Evolutionary conservation across 1,140 invertebrate species (phyloP).

Genomic region (Drosophila virilis): DNA sequence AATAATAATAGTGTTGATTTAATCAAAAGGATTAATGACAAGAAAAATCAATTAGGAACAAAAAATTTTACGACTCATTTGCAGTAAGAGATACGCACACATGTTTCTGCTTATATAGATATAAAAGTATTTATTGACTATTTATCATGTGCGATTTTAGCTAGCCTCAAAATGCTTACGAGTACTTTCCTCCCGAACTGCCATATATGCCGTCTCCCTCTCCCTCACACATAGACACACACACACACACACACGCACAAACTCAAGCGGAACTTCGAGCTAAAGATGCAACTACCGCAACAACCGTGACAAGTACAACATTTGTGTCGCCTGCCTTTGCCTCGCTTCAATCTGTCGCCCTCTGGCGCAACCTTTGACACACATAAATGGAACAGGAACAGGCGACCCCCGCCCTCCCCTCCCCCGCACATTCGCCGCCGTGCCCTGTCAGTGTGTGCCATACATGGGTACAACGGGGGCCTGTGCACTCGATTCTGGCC

Average conservation of each 20-base stretch:
- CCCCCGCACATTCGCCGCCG: constrained; percentile 5
- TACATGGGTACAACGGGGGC: constrained; percentile 1
- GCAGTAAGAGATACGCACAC: constrained; percentile 9
- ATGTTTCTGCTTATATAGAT: not conserved
- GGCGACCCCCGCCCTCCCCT: too few relatives aligned
- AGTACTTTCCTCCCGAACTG: not conserved
- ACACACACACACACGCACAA: constrained; percentile 5
- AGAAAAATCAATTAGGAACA: constrained; percentile 41
- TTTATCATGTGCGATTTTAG: constrained; percentile 23
- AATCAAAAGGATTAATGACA: constrained; percentile 61
- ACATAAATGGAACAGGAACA: constrained; percentile 75
- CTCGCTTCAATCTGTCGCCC: constrained; percentile 75
- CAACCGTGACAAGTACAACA: constrained; percentile 81
- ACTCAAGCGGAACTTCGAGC: constrained; percentile 32
- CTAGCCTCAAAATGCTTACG: constrained; percentile 13
- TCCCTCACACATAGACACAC: not conserved
- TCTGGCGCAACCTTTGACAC: constrained; percentile 77
- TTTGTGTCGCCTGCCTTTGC: constrained; percentile 69
- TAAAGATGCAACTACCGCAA: constrained; percentile 80
- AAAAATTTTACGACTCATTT: constrained; percentile 53
- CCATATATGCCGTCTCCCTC: not conserved
- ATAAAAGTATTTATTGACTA: constrained; percentile 23
- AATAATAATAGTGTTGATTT: constrained; percentile 22
- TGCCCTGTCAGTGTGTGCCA: not conserved
- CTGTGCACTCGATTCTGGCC: constrained; percentile 37